Evolutionary conservation across 1,140 invertebrate species (phyloP).

Genomic region (Drosophila santomea): DNA sequence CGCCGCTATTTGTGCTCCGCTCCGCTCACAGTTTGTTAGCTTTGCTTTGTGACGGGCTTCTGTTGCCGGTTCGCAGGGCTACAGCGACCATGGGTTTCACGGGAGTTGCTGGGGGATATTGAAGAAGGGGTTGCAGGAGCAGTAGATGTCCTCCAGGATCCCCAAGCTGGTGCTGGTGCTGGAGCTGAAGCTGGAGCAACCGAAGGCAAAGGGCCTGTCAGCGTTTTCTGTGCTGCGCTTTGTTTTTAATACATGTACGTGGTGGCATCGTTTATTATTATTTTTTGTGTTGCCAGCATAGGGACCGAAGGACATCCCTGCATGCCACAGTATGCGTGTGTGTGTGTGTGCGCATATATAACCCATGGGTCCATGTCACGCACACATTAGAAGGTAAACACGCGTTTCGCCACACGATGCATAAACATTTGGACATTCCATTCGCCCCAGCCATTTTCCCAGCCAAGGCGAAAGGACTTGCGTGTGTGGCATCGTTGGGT

Average conservation of each 20-base stretch:
- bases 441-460: conserved; percentile 30
- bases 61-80: conserved; percentile 29
- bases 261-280: conserved; percentile 76
- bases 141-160: conserved; percentile 20
- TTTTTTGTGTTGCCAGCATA: conserved; percentile 53
- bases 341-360: conserved; percentile 14
- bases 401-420: conserved; percentile 69
- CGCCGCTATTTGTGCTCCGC: conserved; percentile 19
- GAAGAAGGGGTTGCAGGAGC: neutral
- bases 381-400: conserved; percentile 79
- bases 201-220: conserved; percentile 65
- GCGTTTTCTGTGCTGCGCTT: conserved; percentile 72
- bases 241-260: conserved; percentile 81
- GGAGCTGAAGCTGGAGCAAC: conserved; percentile 15
- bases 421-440: conserved; percentile 77
- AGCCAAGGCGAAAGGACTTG: conserved; percentile 27
- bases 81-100: conserved; percentile 44
- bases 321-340: too few species aligned
- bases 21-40: conserved; percentile 65
- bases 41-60: conserved; percentile 66
- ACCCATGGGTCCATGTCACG: conserved; percentile 74
- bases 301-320: conserved; percentile 46
- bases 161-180: neutral
- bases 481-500: conserved; percentile 60
- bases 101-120: neutral